phyloP scores from a whole-genome alignment of 1,140 invertebrate species.

The Tachypleus tridentatus region DNA sequence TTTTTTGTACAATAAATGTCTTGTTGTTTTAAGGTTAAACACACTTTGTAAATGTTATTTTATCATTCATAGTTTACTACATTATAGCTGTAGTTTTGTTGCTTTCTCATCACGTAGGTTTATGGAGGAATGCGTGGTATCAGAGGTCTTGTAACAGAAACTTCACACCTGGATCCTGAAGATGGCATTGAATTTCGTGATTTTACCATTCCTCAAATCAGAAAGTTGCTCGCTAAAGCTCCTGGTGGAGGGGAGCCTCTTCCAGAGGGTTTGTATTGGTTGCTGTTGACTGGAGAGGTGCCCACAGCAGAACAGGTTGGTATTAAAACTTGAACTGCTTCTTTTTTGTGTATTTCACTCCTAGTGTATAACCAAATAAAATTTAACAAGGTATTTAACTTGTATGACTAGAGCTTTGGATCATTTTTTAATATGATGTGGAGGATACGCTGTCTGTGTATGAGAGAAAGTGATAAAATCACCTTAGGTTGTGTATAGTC shows the following conservation, averaged over 20 bases:
- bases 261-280: conserved; percentile 48
- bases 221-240: conserved; percentile 42
- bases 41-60: too few relatives aligned
- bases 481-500: too few relatives aligned
- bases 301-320: conserved; percentile 38
- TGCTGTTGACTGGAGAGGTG: conserved; percentile 44
- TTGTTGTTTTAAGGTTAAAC: too few relatives aligned
- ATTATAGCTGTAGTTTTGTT: too few relatives aligned
- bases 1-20: too few relatives aligned
- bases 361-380: too few relatives aligned
- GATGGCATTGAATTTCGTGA: conserved; percentile 48
- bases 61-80: too few relatives aligned
- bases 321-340: background rate
- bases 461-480: too few relatives aligned
- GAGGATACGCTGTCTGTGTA: too few relatives aligned
- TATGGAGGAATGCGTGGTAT: conserved; percentile 50
- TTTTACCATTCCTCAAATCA: conserved; percentile 46
- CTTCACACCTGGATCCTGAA: conserved; percentile 46
- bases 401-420: too few relatives aligned
- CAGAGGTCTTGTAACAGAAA: conserved; percentile 45
- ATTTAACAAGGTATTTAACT: too few relatives aligned
- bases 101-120: conserved; percentile 30
- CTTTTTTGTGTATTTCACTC: background rate
- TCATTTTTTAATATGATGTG: too few relatives aligned
- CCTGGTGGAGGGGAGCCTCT: conserved; percentile 42